phyloP scores from a whole-genome alignment of 2,113 vertebrate genomes.

The Lethenteron camtschaticum region DNA sequence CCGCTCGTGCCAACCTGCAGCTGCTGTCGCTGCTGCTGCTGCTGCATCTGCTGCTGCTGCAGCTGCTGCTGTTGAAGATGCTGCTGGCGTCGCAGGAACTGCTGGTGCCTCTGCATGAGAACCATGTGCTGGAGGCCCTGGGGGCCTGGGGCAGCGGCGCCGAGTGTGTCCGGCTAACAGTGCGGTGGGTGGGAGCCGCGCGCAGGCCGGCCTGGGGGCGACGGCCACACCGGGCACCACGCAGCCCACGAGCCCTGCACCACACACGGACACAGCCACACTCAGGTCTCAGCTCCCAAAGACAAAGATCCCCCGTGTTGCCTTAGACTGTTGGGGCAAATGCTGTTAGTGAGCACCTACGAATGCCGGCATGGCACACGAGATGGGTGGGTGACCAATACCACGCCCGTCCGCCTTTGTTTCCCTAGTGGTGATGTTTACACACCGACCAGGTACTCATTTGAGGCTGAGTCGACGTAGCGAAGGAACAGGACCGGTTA shows the following conservation, averaged over 20 bases:
- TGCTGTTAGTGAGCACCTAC: too few relatives aligned
- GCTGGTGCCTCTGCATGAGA: conserved; percentile 5
- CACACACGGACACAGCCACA: conserved; percentile 1
- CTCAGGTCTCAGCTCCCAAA: background rate
- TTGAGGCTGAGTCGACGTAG: too few relatives aligned
- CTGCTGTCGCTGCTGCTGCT: too few relatives aligned
- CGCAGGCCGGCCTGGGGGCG: background rate
- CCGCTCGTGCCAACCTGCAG: too few relatives aligned
- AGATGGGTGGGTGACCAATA: too few relatives aligned
- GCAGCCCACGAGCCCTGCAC: background rate
- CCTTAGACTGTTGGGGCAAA: too few relatives aligned
- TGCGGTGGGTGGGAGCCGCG: conserved; percentile 1
- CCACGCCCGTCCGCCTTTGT: too few relatives aligned
- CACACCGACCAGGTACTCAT: too few relatives aligned
- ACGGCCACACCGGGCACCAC: background rate
- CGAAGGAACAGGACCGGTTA: too few relatives aligned
- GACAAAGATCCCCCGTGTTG: background rate
- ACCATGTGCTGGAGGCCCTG: conserved; percentile 2
- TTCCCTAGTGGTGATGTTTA: too few relatives aligned
- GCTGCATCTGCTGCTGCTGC: too few relatives aligned
- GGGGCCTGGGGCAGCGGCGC: conserved; percentile 5
- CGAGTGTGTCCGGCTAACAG: background rate
- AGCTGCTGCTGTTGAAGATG: background rate
- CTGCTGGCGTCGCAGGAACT: conserved; percentile 1
- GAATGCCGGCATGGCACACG: too few relatives aligned